These are phyloP conservation scores for Sebastes flavidus DNA, from an alignment of 2,797 vertebrate species.

Conservation along the genomic window DNA sequence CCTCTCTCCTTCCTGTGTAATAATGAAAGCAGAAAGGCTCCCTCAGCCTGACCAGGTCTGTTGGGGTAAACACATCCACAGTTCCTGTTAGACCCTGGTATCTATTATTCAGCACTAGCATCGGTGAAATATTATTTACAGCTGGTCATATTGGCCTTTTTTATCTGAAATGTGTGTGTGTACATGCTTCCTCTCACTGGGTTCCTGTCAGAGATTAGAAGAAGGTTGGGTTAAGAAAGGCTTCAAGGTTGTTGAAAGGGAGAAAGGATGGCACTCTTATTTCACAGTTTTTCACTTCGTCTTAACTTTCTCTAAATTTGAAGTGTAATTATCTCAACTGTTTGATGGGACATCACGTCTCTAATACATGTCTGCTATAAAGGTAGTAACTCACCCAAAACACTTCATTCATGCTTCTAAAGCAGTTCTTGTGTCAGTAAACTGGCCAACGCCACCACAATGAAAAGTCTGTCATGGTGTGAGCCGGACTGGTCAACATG, in stretches of 20 bases:
- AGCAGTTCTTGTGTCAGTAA: no score
- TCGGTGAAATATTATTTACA: slow-evolving; percentile 75
- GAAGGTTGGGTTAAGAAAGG: not conserved
- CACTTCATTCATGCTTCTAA: no score
- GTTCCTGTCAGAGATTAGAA: not conserved
- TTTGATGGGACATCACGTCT: no score
- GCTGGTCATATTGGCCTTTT: slow-evolving; percentile 23
- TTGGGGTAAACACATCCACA: slow-evolving; percentile 47
- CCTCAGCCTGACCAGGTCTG: slow-evolving; percentile 31
- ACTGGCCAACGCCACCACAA: no score
- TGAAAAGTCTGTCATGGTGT: no score
- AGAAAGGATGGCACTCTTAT: not conserved
- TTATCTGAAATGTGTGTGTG: not conserved
- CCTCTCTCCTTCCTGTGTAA: slow-evolving; percentile 31
- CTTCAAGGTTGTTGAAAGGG: not conserved
- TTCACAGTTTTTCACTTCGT: no score
- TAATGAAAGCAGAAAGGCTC: slow-evolving; percentile 37
- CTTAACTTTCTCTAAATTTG: not conserved
- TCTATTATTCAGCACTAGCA: slow-evolving; percentile 52
- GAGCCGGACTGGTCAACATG: no score
- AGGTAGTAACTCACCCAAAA: no score
- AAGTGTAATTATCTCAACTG: no score
- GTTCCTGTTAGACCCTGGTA: slow-evolving; percentile 17
- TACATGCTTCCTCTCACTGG: not conserved
- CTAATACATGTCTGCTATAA: no score